phyloP scores from a whole-genome alignment of 1,140 invertebrate genomes.

The Pogonomyrmex barbatus region DNA sequence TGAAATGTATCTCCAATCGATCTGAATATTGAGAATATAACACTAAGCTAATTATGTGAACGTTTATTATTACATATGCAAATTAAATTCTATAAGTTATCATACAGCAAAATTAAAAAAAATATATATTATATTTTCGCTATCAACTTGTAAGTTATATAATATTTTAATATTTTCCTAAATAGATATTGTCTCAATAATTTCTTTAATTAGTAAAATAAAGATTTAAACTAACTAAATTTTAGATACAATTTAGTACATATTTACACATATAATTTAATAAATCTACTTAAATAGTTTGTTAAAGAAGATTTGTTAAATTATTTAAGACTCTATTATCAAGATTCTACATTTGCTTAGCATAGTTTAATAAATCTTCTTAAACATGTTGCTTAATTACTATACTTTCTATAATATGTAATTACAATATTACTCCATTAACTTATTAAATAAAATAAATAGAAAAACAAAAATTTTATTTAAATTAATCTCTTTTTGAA shows the following conservation, averaged over 20 bases:
- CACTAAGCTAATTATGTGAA: conserved; percentile 23
- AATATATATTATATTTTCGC: not conserved
- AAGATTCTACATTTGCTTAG: not conserved
- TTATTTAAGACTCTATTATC: not conserved
- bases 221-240: not conserved
- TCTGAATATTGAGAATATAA: conserved; percentile 84
- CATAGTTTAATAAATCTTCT: conserved; percentile 11
- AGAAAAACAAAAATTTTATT: conserved; percentile 3
- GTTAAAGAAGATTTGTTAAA: not conserved
- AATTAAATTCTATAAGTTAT: not conserved
- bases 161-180: not conserved
- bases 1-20: conserved; percentile 90
- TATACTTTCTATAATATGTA: not conserved
- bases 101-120: not conserved
- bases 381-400: not conserved
- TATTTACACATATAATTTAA: not conserved
- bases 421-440: not conserved
- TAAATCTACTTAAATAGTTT: not conserved
- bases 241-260: not conserved
- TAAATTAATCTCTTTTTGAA: not conserved
- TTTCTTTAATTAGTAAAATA: not conserved
- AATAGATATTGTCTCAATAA: not conserved
- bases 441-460: conserved; percentile 18
- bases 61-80: not conserved
- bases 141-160: not conserved